Percentiles rank a stretch among this genome's conserved stretches.
Evolutionary conservation across 2,113 vertebrate species (phyloP).

Genomic region (Pao palembangensis): DNA sequence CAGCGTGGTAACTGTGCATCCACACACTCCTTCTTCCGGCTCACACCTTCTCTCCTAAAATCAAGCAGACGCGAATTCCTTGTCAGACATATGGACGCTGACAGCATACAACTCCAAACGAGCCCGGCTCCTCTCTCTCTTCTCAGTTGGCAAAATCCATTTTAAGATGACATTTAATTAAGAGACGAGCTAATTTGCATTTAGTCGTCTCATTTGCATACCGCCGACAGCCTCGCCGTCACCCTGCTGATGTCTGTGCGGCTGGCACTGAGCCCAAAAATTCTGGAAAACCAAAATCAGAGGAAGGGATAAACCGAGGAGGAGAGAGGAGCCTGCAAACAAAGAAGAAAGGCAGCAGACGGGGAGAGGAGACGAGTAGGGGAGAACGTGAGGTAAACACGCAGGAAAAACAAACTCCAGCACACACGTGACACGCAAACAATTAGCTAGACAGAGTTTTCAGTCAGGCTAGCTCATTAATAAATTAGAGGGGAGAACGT

Average conservation of each 20-base stretch:
- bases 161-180: slow-evolving; percentile 71
- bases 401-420: neutral
- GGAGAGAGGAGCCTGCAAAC: slow-evolving; percentile 51
- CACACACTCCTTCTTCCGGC: too few species aligned
- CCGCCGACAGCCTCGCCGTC: slow-evolving; percentile 11
- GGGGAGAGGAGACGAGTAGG: slow-evolving; percentile 41
- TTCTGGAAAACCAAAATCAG: slow-evolving; percentile 32
- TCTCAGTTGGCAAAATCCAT: slow-evolving; percentile 61
- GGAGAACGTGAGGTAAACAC: slow-evolving; percentile 8
- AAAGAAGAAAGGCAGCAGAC: slow-evolving; percentile 47
- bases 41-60: too few species aligned
- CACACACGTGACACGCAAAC: neutral
- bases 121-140: slow-evolving; percentile 21
- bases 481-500: slow-evolving; percentile 7
- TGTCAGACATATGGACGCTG: slow-evolving; percentile 1
- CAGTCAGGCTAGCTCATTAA: slow-evolving; percentile 45
- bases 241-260: slow-evolving; percentile 47
- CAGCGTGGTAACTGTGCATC: too few species aligned
- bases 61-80: slow-evolving; percentile 2
- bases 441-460: slow-evolving; percentile 22
- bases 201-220: slow-evolving; percentile 53
- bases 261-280: slow-evolving; percentile 56
- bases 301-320: slow-evolving; percentile 24
- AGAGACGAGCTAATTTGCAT: slow-evolving; percentile 58
- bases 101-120: slow-evolving; percentile 1